Evolutionary conservation across 2,888 invertebrate genomes (phyloP), one percentile per base, ranked within the genome.

Genomic region (Eristalinus aeneus): DNA sequence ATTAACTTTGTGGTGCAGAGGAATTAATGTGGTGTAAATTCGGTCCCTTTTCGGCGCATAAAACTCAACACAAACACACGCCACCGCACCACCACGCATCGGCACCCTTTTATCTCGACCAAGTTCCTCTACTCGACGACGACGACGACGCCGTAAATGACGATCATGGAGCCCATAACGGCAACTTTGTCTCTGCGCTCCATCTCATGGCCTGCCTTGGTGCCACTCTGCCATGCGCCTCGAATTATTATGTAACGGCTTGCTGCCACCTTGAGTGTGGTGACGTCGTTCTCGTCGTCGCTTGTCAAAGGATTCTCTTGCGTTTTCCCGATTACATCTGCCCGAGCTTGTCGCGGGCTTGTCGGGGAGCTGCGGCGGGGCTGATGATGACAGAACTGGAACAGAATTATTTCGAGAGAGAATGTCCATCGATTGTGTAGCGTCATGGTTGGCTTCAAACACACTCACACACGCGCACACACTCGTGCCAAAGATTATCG

Each of bases 11-110:
- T 85, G 88, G 86, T 82, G 77, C 80, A 86, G 74, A 85, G 78
- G 81, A 88, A 86, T 88, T 87, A 88, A 88, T 88, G 88, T 88
- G 88, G 88, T 88, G 88, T 86, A 88, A 88, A 88, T 88, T 88
- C 87, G 67, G 82, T 84, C 80, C 77, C 64, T 79, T 78, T 77
- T 80, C 63, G 1, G 39, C 64, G 36, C 64, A 78, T 79, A 65
- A 74, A 77, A 82, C 27, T 64, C 68, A 27, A 73, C 68, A 72
- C 63, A 31, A 36, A 56, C 31, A 56, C 46, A 46, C 16, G 27
- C 23, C 56, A 23, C 56, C n/a, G 22, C 23, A 31, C 31, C 54
- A 61, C 54, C 39, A 68, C 80, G 75, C 80, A 76, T 74, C 73
- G 58, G 54, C 81, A 82, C 82, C 77, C 86, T 80, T 80, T 74